Percentiles rank a stretch among this genome's conserved stretches.
Evolutionary conservation across 1,140 invertebrate species (phyloP).

Genomic region (Pomacea maculata): DNA sequence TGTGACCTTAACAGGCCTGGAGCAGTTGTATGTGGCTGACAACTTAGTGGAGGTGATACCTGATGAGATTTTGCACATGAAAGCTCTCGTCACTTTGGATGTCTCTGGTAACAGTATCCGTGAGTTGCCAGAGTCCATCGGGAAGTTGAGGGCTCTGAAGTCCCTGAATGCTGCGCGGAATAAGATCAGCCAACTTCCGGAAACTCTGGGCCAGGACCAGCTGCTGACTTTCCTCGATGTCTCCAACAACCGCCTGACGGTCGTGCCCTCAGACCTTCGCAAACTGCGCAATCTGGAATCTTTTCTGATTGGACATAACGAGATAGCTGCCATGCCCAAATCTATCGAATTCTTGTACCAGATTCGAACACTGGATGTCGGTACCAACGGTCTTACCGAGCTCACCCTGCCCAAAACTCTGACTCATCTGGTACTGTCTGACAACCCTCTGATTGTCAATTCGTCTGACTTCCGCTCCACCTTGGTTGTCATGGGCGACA

Average conservation of each 20-base stretch:
- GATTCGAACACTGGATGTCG: slow-evolving; percentile 47
- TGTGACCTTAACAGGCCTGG: slow-evolving; percentile 47
- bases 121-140: slow-evolving; percentile 54
- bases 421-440: slow-evolving; percentile 50
- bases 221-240: slow-evolving; percentile 54
- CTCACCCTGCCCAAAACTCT: slow-evolving; percentile 56
- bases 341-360: slow-evolving; percentile 56
- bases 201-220: slow-evolving; percentile 49
- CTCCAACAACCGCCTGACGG: slow-evolving; percentile 52
- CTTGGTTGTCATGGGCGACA: slow-evolving; percentile 56
- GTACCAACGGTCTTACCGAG: slow-evolving; percentile 55
- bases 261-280: slow-evolving; percentile 49
- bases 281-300: slow-evolving; percentile 57
- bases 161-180: slow-evolving; percentile 51
- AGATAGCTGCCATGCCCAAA: slow-evolving; percentile 54
- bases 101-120: slow-evolving; percentile 57
- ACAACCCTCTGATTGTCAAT: slow-evolving; percentile 56
- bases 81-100: slow-evolving; percentile 52
- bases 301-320: slow-evolving; percentile 54
- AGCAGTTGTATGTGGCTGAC: slow-evolving; percentile 47
- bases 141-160: slow-evolving; percentile 55
- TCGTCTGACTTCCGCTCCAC: slow-evolving; percentile 47
- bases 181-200: slow-evolving; percentile 48
- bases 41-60: slow-evolving; percentile 60
- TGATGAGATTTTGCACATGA: slow-evolving; percentile 52